phyloP scores from a whole-genome alignment of 2,888 invertebrate genomes.

The Argynnis bischoffii region DNA sequence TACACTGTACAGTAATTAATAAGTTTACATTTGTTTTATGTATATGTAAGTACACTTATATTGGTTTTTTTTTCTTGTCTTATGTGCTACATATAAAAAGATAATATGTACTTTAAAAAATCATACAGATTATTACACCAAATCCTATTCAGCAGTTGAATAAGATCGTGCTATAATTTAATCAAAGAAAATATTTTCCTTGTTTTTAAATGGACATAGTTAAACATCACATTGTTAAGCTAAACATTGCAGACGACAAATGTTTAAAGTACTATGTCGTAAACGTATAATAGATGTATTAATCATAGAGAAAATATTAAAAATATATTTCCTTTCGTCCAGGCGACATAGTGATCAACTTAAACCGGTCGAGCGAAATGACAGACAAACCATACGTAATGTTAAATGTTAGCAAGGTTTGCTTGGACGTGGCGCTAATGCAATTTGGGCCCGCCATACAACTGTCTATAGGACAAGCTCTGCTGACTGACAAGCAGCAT shows the following conservation, averaged over 20 bases:
- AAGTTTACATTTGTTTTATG: neutral
- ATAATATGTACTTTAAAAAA: no score
- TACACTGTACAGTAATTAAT: no score
- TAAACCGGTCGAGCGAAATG: conserved; percentile 84
- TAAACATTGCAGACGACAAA: no score
- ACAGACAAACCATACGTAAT: conserved; percentile 88
- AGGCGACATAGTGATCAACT: conserved; percentile 85
- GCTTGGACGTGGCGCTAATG: conserved; percentile 89
- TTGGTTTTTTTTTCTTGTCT: neutral
- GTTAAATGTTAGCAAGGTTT: conserved; percentile 86
- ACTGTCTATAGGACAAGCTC: conserved; percentile 65
- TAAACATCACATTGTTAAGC: no score
- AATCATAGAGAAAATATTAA: neutral
- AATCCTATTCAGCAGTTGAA: no score
- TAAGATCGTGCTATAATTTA: no score
- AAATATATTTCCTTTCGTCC: neutral
- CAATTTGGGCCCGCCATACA: conserved; percentile 90
- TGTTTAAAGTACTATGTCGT: no score
- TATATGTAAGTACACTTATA: neutral
- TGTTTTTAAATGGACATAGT: no score
- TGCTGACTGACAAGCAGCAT: conserved; percentile 89
- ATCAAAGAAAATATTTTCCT: no score
- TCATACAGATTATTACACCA: no score
- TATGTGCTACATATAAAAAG: neutral
- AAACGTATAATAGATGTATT: neutral